These are phyloP conservation scores for Chondrosia reniformis DNA, from an alignment of 37 sponge, comb jelly and placozoan genomes.

Conservation along the genomic window DNA sequence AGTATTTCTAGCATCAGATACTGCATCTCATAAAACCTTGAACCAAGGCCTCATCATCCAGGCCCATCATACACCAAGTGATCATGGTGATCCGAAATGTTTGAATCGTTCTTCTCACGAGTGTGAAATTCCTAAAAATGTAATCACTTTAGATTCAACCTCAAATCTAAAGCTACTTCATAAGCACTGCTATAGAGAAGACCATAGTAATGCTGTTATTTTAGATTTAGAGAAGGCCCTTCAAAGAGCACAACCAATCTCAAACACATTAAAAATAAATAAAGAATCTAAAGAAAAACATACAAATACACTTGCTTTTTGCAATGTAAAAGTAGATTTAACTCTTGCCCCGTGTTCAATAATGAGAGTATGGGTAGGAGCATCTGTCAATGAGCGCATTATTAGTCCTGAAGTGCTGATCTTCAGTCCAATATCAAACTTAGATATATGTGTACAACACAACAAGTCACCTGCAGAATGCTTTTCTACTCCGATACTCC, in stretches of 20 bases:
- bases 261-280: not conserved
- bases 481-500: slow-evolving; percentile 40
- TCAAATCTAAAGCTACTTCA: too few species aligned
- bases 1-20: too few species aligned
- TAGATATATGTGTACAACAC: slow-evolving; percentile 62
- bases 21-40: too few species aligned
- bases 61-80: too few species aligned
- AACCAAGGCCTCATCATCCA: too few species aligned
- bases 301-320: not conserved
- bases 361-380: slow-evolving; percentile 48
- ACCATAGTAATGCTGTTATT: not conserved
- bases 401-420: slow-evolving; percentile 48
- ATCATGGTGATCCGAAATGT: too few species aligned
- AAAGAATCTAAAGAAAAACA: not conserved
- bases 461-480: slow-evolving; percentile 51
- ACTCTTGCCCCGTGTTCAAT: not conserved
- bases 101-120: too few species aligned
- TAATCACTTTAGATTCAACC: too few species aligned
- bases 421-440: slow-evolving; percentile 34
- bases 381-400: slow-evolving; percentile 19
- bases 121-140: too few species aligned
- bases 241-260: not conserved
- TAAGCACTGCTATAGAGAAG: too few species aligned
- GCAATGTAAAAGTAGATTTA: not conserved
- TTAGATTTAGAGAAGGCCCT: not conserved